A percentile compares a stretch with the other conserved stretches of the same genome.
Evolutionary conservation across 2,888 invertebrate species (phyloP).

Genomic region (Euclidia mi): DNA sequence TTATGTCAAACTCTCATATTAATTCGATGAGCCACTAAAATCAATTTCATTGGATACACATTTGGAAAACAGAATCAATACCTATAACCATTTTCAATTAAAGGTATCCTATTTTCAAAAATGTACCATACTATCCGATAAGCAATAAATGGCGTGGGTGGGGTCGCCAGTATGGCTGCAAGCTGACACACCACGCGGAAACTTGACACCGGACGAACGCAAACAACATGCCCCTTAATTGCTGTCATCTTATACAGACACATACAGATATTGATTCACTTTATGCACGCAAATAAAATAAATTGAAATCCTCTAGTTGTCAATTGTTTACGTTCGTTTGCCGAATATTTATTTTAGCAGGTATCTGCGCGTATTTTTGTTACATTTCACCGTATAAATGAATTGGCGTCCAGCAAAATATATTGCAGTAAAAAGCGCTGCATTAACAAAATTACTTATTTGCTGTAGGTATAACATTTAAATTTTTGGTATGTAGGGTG

Average conservation of each 20-base stretch:
- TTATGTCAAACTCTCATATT: not conserved
- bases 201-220: constrained; percentile 72
- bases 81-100: constrained; percentile 33
- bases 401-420: constrained; percentile 3
- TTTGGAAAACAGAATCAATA: constrained; percentile 14
- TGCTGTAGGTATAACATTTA: constrained; percentile 6
- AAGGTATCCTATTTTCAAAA: constrained; percentile 26
- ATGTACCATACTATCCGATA: constrained; percentile 25
- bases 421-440: constrained; percentile 6
- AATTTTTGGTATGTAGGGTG: constrained; percentile 3
- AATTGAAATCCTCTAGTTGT: constrained; percentile 37
- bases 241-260: constrained; percentile 62
- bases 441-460: constrained; percentile 1
- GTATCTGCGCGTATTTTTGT: constrained; percentile 18
- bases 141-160: constrained; percentile 48
- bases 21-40: constrained; percentile 17
- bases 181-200: constrained; percentile 60
- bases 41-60: constrained; percentile 13
- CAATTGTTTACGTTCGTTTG: constrained; percentile 2
- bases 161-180: constrained; percentile 11
- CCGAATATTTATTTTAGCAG: constrained; percentile 19
- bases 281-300: constrained; percentile 35
- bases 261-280: constrained; percentile 47
- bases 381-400: constrained; percentile 1
- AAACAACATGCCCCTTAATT: constrained; percentile 66